Evolutionary conservation across 2,797 vertebrate genomes (phyloP).

Genomic region (Anisognathus igniventris): DNA sequence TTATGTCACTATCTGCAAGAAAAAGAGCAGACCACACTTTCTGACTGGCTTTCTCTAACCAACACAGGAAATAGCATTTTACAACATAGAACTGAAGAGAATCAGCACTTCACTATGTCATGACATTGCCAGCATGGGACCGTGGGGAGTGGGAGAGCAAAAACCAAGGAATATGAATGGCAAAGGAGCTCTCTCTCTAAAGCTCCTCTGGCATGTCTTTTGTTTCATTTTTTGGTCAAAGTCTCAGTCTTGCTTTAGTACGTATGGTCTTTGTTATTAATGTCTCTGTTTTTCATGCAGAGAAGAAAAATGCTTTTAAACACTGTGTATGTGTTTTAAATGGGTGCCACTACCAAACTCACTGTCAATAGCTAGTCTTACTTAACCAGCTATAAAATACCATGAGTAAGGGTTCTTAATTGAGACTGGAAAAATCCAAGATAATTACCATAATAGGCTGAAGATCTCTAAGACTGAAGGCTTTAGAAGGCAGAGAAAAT

Average conservation of each 20-base stretch:
- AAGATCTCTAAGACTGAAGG: constrained; percentile 1
- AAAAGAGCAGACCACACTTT: background rate
- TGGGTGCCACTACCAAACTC: background rate
- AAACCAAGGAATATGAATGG: background rate
- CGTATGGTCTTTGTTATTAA: background rate
- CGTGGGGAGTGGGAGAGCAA: background rate
- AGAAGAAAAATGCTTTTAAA: constrained; percentile 11
- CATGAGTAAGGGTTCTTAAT: background rate
- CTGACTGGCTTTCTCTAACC: background rate
- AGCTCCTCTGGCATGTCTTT: background rate
- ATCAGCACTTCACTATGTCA: background rate
- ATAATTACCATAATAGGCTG: background rate
- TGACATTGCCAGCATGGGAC: background rate
- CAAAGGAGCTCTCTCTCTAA: background rate
- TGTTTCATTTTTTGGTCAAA: background rate
- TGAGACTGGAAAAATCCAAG: constrained; percentile 2
- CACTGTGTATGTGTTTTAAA: background rate
- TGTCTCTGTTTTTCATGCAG: background rate
- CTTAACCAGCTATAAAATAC: constrained; percentile 16
- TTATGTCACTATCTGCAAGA: background rate
- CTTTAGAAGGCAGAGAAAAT: constrained; percentile 17
- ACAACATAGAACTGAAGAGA: background rate
- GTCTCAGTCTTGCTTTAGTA: background rate
- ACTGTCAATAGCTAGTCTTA: background rate
- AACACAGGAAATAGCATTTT: background rate